Conservation (phyloP, 2,888 invertebrate species). For the Creontiades dilutus region DNA sequence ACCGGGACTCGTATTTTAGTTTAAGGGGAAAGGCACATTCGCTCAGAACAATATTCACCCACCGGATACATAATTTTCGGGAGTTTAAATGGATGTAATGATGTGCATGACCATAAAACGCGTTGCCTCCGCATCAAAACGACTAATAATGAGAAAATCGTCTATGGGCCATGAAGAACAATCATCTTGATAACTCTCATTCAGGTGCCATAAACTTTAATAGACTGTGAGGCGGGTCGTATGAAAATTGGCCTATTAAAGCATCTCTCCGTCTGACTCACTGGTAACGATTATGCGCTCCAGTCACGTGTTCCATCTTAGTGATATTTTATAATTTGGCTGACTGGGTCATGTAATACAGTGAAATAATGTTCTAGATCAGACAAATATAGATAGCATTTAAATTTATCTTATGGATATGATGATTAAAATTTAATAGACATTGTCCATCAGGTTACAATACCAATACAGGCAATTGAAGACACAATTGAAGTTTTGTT, state of each 20-base stretch:
- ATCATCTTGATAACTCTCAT: conserved; percentile 54
- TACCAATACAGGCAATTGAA: too few relatives aligned
- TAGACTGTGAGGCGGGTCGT: conserved; percentile 53
- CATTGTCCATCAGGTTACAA: too few relatives aligned
- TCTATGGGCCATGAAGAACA: conserved; percentile 50
- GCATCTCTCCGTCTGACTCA: conserved; percentile 1
- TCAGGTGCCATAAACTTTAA: conserved; percentile 63
- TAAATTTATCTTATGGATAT: too few relatives aligned
- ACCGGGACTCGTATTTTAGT: too few relatives aligned
- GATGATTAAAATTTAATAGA: too few relatives aligned
- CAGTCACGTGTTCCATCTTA: conserved; percentile 45
- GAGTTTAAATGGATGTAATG: background rate
- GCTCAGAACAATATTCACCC: background rate
- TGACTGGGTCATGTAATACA: too few relatives aligned
- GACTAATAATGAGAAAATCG: conserved; percentile 43
- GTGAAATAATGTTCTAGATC: too few relatives aligned
- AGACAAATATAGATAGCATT: too few relatives aligned
- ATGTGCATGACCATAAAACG: conserved; percentile 30
- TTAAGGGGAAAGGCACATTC: background rate
- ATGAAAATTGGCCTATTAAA: conserved; percentile 59
- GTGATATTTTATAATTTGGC: too few relatives aligned
- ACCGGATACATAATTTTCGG: background rate
- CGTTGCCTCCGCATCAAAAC: conserved; percentile 15
- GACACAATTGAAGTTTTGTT: too few relatives aligned
- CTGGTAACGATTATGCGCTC: conserved; percentile 40